Conservation (phyloP, 2,888 invertebrate genomes). For the Trypoxylon attenuatum region DNA sequence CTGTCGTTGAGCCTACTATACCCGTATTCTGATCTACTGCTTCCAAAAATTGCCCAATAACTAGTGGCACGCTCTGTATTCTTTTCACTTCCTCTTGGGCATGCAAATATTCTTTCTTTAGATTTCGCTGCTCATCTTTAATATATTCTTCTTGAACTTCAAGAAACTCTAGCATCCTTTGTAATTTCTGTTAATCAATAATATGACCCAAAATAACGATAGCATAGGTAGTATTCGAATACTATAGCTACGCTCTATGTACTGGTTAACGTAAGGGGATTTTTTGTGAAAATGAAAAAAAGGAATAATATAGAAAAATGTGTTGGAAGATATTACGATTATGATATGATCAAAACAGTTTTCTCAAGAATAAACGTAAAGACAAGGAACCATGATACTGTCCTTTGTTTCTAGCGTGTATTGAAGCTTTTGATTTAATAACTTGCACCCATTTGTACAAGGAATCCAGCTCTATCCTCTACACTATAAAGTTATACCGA, state of each 20-base stretch:
- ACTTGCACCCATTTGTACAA: neutral
- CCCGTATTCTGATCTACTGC: conserved; percentile 99
- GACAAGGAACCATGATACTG: too few species aligned
- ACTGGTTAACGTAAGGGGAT: too few species aligned
- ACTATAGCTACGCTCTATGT: too few species aligned
- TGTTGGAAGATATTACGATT: too few species aligned
- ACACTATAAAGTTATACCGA: neutral
- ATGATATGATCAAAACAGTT: too few species aligned
- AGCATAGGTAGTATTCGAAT: neutral
- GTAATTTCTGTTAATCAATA: conserved; percentile 90
- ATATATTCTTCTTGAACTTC: conserved; percentile 99
- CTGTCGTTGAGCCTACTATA: conserved; percentile 99
- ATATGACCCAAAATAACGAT: neutral
- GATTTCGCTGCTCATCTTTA: conserved; percentile 98
- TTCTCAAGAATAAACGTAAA: too few species aligned
- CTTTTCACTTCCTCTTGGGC: conserved; percentile 99
- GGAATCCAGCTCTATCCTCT: neutral
- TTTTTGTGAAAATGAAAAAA: neutral
- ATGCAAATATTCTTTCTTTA: conserved; percentile 98
- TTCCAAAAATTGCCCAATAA: conserved; percentile 99
- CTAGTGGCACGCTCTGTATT: conserved; percentile 98
- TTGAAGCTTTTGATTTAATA: too few species aligned
- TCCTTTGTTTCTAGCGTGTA: too few species aligned
- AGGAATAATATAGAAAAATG: neutral
- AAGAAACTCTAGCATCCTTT: conserved; percentile 96